Evolutionary conservation across 2,888 invertebrate genomes (phyloP).

Genomic region (Rhabditoides inermis): DNA sequence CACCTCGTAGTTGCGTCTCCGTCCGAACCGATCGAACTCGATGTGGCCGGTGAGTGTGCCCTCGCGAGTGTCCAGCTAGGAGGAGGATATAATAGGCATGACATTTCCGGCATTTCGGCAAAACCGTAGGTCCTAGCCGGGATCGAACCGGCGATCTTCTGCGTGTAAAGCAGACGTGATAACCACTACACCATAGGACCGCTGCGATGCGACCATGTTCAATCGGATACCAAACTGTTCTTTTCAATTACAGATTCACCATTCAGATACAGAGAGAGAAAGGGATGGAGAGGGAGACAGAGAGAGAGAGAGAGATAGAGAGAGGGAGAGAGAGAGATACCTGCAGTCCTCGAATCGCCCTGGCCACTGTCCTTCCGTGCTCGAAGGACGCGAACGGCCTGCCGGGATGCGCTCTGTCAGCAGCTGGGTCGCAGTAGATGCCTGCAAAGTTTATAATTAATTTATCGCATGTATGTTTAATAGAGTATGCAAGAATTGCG

Average conservation of each 20-base stretch:
- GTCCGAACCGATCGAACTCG: conserved; percentile 47
- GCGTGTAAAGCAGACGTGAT: conserved; percentile 11
- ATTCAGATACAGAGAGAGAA: no score
- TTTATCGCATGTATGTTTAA: no score
- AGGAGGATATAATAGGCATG: no score
- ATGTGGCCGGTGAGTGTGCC: conserved; percentile 47
- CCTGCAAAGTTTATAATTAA: conserved; percentile 61
- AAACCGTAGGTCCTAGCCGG: background rate
- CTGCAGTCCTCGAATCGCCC: conserved; percentile 34
- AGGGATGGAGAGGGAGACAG: no score
- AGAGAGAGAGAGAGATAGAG: no score
- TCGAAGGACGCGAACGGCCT: conserved; percentile 50
- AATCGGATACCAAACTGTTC: no score
- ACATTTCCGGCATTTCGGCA: no score
- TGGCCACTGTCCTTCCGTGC: conserved; percentile 42
- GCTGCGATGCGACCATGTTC: no score
- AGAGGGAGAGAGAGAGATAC: no score
- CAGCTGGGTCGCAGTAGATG: conserved; percentile 68
- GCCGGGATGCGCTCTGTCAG: conserved; percentile 41
- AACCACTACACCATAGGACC: conserved; percentile 7
- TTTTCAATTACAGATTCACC: no score
- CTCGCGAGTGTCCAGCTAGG: conserved; percentile 25
- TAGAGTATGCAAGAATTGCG: no score
- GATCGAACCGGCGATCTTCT: conserved; percentile 8
- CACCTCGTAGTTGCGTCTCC: conserved; percentile 45